Base-by-base conservation (phyloP, 2,113 vertebrate species). In the Axis porcinus region DNA sequence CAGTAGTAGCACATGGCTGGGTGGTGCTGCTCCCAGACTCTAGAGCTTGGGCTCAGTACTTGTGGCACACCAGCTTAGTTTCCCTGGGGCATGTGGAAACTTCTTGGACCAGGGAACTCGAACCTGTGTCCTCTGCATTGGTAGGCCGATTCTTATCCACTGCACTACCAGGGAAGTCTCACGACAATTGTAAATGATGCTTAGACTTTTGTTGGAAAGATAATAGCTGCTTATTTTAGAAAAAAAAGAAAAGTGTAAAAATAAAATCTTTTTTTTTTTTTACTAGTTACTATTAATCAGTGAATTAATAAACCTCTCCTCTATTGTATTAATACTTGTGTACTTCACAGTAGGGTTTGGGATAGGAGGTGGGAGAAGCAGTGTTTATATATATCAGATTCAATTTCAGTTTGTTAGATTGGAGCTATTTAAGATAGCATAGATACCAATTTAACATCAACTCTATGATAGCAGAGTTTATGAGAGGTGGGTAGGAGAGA, bases 331-430 rank as follows among this genome's bases (percentile, higher is more conserved):
- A 43, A 76, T 43, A 52, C 12, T 57, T 89, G 10, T 40, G 2
- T 23, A 36, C 14, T 82, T 95, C 57, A 60, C 10, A 47, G 36
- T 36, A 50, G 9, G 52, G 9, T 45, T 52, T 28, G 15, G 43
- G 30, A 1, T 15, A 1, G 7, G 2, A 16, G 3, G 2, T 6
- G 2, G 2, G 1, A 19, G 10, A 79, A 28, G 17, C 3, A 6
- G 27, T 17, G 70, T 81, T 90, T 91, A 90, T n/a, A 62, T 81
- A 54, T 94, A 94, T 83, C 85, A 55, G 70, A 64, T 19, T 60
- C 86, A 23, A 60, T 43, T 85, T 96, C n/a, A 55, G 17, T 21
- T n/a, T 52, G 10, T 70, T 93, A 79, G 33, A 74, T 17, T 27
- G 25, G 50, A 98, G 60, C 17, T 82, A n/a, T 52, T 83, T 74